Conservation (phyloP, 2,797 vertebrate genomes). For the Chelonia mydas region DNA sequence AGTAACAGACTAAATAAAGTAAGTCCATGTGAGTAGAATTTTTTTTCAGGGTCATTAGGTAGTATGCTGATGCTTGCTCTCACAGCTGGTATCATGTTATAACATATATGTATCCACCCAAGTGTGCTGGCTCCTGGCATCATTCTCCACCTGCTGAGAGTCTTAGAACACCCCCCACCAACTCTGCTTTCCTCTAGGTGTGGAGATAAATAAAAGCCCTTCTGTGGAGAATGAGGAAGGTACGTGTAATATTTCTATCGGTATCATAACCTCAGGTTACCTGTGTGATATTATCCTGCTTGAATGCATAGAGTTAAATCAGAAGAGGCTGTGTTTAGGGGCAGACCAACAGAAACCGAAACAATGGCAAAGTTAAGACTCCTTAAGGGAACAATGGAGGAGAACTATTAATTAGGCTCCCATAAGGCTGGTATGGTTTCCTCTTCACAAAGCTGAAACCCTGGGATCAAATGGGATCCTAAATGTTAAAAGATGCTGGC, state of each 20-base stretch:
- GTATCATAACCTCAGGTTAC: no score
- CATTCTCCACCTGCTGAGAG: no score
- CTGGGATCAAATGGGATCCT: not conserved
- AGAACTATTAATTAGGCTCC: not conserved
- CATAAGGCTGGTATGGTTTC: not conserved
- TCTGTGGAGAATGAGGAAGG: no score
- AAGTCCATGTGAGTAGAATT: not conserved
- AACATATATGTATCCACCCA: no score
- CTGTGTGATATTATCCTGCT: no score
- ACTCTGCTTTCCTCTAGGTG: no score
- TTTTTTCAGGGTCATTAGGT: not conserved
- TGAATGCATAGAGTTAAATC: not conserved
- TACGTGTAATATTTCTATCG: no score
- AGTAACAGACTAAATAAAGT: not conserved
- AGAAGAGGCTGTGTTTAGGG: not conserved
- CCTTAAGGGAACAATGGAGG: not conserved
- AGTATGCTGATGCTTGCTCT: not conserved
- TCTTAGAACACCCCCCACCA: no score
- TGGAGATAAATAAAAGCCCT: no score
- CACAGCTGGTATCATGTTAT: no score
- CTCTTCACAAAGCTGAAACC: not conserved
- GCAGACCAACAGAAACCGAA: not conserved
- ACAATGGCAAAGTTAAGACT: not conserved
- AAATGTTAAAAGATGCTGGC: no score
- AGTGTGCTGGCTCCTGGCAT: no score